phyloP scores from a whole-genome alignment of 2,797 vertebrate genomes.

The Knipowitschia caucasica region DNA sequence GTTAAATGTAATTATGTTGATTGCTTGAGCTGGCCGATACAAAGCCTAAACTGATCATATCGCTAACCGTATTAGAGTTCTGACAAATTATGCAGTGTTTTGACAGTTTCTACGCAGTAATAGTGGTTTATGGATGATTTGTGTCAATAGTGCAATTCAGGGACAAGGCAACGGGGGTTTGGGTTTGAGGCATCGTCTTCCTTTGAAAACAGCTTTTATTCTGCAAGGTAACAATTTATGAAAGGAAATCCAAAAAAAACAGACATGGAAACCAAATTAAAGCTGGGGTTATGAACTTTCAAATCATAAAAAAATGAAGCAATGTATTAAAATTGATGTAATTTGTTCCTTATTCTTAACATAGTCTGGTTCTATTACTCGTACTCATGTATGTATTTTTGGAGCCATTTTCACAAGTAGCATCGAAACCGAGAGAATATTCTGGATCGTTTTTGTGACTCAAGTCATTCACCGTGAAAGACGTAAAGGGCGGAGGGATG shows the following conservation, averaged over 20 bases:
- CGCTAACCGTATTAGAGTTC: slow-evolving; percentile 22
- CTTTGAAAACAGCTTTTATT: too few species aligned
- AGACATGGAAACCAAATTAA: neutral
- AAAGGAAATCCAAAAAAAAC: too few species aligned
- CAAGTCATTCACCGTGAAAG: too few species aligned
- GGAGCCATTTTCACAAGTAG: too few species aligned
- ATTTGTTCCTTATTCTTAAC: neutral
- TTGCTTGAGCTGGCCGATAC: slow-evolving; percentile 34
- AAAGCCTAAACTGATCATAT: slow-evolving; percentile 40
- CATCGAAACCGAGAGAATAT: too few species aligned
- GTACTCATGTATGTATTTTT: neutral
- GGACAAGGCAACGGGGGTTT: neutral
- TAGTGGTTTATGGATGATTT: neutral
- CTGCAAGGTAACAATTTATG: too few species aligned
- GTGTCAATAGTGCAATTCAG: neutral
- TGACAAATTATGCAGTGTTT: slow-evolving; percentile 14
- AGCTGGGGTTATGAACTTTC: neutral
- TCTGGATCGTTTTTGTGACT: too few species aligned
- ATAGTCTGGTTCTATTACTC: neutral
- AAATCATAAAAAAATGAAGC: neutral
- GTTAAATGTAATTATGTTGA: slow-evolving; percentile 60
- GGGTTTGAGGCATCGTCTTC: too few species aligned
- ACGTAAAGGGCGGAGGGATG: too few species aligned
- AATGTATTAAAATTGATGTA: neutral
- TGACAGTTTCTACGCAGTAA: slow-evolving; percentile 1